phyloP scores from a whole-genome alignment of 2,113 vertebrate genomes.

The Rhipidura dahli region DNA sequence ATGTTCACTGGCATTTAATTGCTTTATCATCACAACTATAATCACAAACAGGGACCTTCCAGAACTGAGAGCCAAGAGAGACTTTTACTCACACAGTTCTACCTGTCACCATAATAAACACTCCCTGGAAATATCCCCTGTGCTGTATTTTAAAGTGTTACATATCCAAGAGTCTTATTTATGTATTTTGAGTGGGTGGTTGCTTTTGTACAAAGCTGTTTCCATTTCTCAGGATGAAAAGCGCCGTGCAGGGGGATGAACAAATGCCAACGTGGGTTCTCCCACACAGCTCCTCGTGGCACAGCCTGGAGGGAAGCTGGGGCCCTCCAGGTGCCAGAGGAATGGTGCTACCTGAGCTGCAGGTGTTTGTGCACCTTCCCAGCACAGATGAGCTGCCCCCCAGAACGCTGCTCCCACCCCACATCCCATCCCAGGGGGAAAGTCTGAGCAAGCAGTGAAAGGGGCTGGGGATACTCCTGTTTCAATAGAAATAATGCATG shows the following conservation, averaged over 20 bases:
- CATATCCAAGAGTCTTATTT: not conserved
- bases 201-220: not conserved
- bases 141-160: not conserved
- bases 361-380: not conserved
- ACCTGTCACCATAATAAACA: not conserved
- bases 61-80: not conserved
- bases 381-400: not conserved
- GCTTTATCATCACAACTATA: conserved; percentile 24
- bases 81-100: not conserved
- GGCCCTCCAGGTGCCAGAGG: not conserved
- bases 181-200: not conserved
- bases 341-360: rapidly evolving
- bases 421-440: not conserved
- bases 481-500: not conserved
- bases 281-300: rapidly evolving
- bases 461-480: too few relatives aligned
- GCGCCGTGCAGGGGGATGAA: rapidly evolving
- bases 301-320: rapidly evolving
- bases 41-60: conserved; percentile 26
- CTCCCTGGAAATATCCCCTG: not conserved
- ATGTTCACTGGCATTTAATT: conserved; percentile 17
- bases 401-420: not conserved
- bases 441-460: not conserved
- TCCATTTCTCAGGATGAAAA: not conserved
- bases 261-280: rapidly evolving